phyloP scores from a whole-genome alignment of 30 jellyfish, hydroid and myxozoan genomes.

The Cassiopea xamachana region DNA sequence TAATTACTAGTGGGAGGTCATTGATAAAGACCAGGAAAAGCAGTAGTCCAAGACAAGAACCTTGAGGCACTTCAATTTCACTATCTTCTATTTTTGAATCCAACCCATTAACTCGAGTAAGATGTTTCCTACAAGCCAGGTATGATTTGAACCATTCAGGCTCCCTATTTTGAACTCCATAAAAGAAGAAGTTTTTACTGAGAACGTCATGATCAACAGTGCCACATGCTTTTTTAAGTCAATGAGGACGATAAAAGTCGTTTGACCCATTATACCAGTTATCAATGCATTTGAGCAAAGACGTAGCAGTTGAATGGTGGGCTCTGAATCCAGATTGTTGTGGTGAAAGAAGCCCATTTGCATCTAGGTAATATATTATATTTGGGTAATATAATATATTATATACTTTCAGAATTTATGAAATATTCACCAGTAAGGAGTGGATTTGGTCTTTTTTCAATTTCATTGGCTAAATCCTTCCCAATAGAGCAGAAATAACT shows the following conservation, averaged over 20 bases:
- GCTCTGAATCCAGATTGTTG: conserved; percentile 1
- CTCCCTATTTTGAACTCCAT: neutral
- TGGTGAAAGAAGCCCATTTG: neutral
- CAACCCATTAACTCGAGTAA: neutral
- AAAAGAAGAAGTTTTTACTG: neutral
- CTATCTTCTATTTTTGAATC: neutral
- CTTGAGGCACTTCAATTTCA: neutral
- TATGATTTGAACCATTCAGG: neutral
- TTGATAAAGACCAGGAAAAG: neutral
- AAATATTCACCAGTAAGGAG: neutral
- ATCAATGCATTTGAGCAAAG: neutral
- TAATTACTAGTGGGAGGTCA: neutral
- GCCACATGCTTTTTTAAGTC: neutral
- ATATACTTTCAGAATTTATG: neutral
- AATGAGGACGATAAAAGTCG: neutral
- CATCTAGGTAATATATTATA: neutral
- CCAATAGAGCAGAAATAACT: conserved; percentile 1
- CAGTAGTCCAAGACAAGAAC: neutral
- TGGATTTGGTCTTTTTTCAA: neutral
- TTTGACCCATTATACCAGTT: neutral
- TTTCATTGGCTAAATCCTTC: neutral
- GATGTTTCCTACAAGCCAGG: neutral
- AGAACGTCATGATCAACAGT: neutral
- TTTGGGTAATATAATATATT: too few species aligned
- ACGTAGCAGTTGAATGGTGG: conserved; percentile 3